Conservation (phyloP, 35 echinoderm and acorn worm genomes). For the Lytechinus variegatus region DNA sequence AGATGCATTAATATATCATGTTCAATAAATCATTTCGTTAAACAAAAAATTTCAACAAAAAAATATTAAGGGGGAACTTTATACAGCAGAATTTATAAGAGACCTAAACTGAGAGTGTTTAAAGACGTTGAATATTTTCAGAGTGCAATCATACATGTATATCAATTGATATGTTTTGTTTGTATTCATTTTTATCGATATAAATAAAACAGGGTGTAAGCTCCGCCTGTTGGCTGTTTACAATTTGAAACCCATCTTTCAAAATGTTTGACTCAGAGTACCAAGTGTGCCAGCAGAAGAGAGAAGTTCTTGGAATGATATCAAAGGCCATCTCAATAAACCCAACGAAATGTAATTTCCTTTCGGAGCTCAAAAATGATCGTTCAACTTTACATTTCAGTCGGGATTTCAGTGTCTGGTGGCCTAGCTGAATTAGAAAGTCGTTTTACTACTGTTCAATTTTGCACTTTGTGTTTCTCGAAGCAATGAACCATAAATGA, state of each 20-base stretch:
- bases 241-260: background rate
- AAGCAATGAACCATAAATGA: background rate
- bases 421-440: background rate
- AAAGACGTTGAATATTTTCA: background rate
- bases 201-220: background rate
- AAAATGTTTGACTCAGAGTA: background rate
- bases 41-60: too few species aligned
- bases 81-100: background rate
- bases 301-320: background rate
- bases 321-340: conserved; percentile 8
- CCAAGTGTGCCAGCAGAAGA: background rate
- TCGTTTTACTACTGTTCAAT: background rate
- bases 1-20: too few species aligned
- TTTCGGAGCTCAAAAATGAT: background rate
- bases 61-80: too few species aligned
- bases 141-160: background rate
- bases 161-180: background rate
- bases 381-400: background rate
- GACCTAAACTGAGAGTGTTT: background rate
- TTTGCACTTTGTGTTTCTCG: background rate
- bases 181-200: background rate
- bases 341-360: background rate
- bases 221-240: background rate
- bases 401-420: background rate
- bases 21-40: too few species aligned